Percentiles rank a stretch among this genome's conserved stretches.
These are phyloP conservation scores for Diarsia mendica DNA, from an alignment of 2,888 invertebrate genomes.

Conservation along the genomic window DNA sequence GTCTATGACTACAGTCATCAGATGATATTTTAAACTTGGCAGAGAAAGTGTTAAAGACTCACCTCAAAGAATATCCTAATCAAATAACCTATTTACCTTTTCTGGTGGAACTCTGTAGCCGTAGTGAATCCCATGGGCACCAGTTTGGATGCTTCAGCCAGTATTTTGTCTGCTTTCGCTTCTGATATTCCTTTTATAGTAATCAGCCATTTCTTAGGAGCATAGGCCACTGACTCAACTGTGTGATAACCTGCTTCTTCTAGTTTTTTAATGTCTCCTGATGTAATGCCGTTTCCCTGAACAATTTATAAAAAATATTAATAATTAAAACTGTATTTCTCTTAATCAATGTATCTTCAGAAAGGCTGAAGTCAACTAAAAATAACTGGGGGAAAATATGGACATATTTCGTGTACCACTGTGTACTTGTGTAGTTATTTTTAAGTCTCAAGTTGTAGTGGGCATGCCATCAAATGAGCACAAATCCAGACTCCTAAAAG, in stretches of 20 bases:
- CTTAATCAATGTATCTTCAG: background rate
- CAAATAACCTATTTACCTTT: constrained; percentile 88
- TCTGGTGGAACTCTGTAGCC: constrained; percentile 98
- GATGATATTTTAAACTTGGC: too few species aligned
- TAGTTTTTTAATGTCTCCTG: constrained; percentile 97
- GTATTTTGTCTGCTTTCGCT: constrained; percentile 98
- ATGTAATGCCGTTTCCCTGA: constrained; percentile 97
- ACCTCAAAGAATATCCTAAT: background rate
- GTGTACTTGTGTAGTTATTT: too few species aligned
- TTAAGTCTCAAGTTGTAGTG: background rate
- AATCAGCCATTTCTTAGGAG: constrained; percentile 97
- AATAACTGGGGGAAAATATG: too few species aligned
- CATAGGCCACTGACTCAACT: constrained; percentile 98
- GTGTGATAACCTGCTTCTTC: constrained; percentile 98
- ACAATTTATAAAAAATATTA: constrained; percentile 28
- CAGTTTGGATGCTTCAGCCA: constrained; percentile 96
- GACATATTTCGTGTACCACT: too few species aligned
- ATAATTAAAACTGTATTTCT: background rate
- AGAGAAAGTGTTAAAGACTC: background rate
- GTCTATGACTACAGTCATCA: too few species aligned
- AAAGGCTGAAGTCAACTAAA: background rate
- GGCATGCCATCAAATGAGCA: background rate
- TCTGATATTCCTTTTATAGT: constrained; percentile 99
- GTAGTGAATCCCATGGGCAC: constrained; percentile 99
- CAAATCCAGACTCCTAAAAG: background rate